Evolutionary conservation across 2,888 invertebrate species (phyloP), one percentile per base, ranked within the genome.

Genomic region (Lithophane socia): DNA sequence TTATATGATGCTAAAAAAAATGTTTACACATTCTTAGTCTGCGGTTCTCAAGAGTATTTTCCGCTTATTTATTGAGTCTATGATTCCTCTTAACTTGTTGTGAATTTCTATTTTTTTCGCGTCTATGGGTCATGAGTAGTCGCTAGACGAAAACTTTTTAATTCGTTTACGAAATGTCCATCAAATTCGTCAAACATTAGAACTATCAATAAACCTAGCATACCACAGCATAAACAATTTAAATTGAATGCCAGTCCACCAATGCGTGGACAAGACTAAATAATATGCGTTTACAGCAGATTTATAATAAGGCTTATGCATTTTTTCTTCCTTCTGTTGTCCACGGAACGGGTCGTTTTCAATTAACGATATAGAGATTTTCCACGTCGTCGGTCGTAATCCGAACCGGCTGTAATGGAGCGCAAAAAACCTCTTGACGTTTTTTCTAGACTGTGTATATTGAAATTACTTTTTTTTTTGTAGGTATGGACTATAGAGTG

Each of bases 351-450:
- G 90, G 91, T 91, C 87, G 89, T 92, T 94, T 95, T 92, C 94
- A 95, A 95, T 95, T 94, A 94, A 92, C 94, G 90, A 90, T 92
- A 91, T 91, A 93, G 91, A 92, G 92, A 93, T 94, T 94, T 94
- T 92, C 92, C 91, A 89, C 91, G 88, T 90, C 90, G 91, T 75
- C 82, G 87, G 84, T 73, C 77, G 89, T 92, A 92, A 92, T 92
- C 92, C 89, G 84, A 89, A 88, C 82, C 73, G 75, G 80, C 87
- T 83, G 91, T 91, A 92, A 93, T 93, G 92, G 92, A 90, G 88
- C 87, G 88, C 84, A 90, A 91, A 91, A 90, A 90, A 86, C 84
- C 87, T 88, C 84, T 88, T 87, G 71, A 80, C 80, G 86, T 89
- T 90, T 86, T 86, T 84, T 70, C 75, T 83, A 82, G 82, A 67